phyloP scores from a whole-genome alignment of 2,888 invertebrate genomes.

The Psylliodes chrysocephalus region DNA sequence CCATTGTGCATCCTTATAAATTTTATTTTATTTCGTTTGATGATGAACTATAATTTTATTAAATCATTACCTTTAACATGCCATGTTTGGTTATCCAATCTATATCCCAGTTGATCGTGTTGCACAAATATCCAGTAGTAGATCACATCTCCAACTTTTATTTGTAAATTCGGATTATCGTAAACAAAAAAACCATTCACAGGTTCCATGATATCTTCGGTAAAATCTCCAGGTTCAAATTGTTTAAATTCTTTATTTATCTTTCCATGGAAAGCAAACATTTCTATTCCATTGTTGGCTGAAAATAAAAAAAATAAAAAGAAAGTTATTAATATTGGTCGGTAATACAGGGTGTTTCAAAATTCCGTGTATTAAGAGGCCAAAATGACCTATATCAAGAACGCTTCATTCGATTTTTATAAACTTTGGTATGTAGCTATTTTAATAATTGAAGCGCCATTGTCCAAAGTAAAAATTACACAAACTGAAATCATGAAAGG shows the following conservation, averaged over 20 bases:
- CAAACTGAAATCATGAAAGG: too few relatives aligned
- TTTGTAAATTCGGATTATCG: conserved; percentile 62
- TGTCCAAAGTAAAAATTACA: too few relatives aligned
- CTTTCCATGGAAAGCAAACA: conserved; percentile 75
- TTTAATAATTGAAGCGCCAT: too few relatives aligned
- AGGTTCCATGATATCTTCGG: conserved; percentile 64
- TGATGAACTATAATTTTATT: too few relatives aligned
- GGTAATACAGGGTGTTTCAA: not conserved
- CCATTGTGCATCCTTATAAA: too few relatives aligned
- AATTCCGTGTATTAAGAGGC: too few relatives aligned
- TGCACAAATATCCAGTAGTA: conserved; percentile 73
- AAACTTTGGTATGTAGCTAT: not conserved
- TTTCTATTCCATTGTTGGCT: conserved; percentile 67
- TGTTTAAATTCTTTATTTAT: conserved; percentile 67
- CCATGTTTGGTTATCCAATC: conserved; percentile 62
- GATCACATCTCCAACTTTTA: conserved; percentile 69
- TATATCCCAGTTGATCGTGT: conserved; percentile 64
- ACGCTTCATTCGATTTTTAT: too few relatives aligned
- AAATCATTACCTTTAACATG: conserved; percentile 64
- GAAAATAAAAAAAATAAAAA: conserved; percentile 28
- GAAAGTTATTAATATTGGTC: not conserved
- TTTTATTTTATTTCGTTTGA: too few relatives aligned
- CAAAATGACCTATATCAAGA: too few relatives aligned
- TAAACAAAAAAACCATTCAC: conserved; percentile 67
- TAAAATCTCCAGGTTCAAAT: conserved; percentile 67